A percentile compares a stretch with the other conserved stretches of the same genome.
phyloP scores from a whole-genome alignment of 64 coral and sea anemone species.

The Trachythela sp. region DNA sequence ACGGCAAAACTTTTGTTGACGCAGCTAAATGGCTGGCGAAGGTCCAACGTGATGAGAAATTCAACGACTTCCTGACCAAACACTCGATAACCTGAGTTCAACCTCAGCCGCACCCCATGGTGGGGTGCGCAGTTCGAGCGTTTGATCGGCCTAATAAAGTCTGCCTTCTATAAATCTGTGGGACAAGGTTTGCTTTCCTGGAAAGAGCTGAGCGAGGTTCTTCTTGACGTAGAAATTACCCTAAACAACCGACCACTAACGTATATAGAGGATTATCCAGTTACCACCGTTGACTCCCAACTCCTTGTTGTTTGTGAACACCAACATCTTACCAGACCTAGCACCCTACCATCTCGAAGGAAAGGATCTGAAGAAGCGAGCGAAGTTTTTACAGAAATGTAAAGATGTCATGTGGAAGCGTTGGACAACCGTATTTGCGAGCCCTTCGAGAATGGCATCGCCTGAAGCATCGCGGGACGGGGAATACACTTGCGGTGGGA shows the following conservation, averaged over 20 bases:
- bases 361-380: too few relatives aligned
- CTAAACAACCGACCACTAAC: too few relatives aligned
- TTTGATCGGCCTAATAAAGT: constrained; percentile 48
- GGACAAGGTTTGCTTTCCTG: constrained; percentile 16
- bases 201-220: background rate
- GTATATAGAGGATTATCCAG: too few relatives aligned
- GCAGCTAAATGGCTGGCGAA: constrained; percentile 46
- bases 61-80: background rate
- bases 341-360: too few relatives aligned
- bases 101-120: constrained; percentile 43
- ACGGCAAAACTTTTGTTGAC: constrained; percentile 40
- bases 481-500: background rate
- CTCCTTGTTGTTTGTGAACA: too few relatives aligned
- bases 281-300: too few relatives aligned
- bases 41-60: constrained; percentile 16
- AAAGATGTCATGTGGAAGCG: too few relatives aligned
- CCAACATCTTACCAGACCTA: too few relatives aligned
- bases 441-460: background rate
- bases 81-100: constrained; percentile 43
- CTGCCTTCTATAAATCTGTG: background rate
- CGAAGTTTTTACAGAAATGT: too few relatives aligned
- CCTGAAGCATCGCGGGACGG: background rate
- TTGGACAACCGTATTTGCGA: background rate
- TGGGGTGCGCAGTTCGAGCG: constrained; percentile 63
- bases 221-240: too few relatives aligned